A percentile compares a stretch with the other conserved stretches of the same genome.
These are phyloP conservation scores for Eupithecia abbreviata DNA, from an alignment of 2,888 invertebrate species.

Conservation along the genomic window DNA sequence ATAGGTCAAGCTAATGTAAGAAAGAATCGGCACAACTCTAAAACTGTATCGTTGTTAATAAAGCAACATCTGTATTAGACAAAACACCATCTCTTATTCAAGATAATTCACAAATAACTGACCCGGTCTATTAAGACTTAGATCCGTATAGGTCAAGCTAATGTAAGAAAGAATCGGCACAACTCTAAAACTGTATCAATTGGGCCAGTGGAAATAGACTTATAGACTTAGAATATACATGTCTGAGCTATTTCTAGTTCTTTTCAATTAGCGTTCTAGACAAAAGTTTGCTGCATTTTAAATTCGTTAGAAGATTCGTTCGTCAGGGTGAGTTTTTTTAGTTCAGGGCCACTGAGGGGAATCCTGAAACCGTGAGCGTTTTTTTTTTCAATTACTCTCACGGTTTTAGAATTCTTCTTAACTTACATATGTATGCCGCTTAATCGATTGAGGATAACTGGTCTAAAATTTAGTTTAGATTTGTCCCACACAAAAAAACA, in stretches of 20 bases:
- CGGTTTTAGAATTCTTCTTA: too few relatives aligned
- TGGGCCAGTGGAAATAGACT: slow-evolving; percentile 61
- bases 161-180: slow-evolving; percentile 49
- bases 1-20: slow-evolving; percentile 44
- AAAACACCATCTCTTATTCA: slow-evolving; percentile 5
- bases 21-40: slow-evolving; percentile 53
- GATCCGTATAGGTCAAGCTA: slow-evolving; percentile 41
- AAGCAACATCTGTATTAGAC: neutral
- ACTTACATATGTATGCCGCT: too few relatives aligned
- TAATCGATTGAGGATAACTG: too few relatives aligned
- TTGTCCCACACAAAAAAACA: too few relatives aligned
- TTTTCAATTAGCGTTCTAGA: neutral
- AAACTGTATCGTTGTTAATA: slow-evolving; percentile 54
- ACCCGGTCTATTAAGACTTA: neutral
- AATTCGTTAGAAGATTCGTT: neutral
- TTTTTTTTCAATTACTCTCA: too few relatives aligned
- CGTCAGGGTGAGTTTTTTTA: too few relatives aligned
- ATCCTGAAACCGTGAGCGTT: too few relatives aligned
- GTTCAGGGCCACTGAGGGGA: too few relatives aligned
- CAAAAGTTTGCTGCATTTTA: neutral
- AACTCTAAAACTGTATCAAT: slow-evolving; percentile 57
- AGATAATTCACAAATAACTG: slow-evolving; percentile 3
- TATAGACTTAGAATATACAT: slow-evolving; percentile 50
- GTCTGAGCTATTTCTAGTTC: slow-evolving; percentile 43
- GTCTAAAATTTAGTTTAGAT: too few relatives aligned